Percentiles rank a stretch among this genome's conserved stretches.
Conservation (phyloP, 2,113 vertebrate genomes). For the Cricetomys ansorgei region DNA sequence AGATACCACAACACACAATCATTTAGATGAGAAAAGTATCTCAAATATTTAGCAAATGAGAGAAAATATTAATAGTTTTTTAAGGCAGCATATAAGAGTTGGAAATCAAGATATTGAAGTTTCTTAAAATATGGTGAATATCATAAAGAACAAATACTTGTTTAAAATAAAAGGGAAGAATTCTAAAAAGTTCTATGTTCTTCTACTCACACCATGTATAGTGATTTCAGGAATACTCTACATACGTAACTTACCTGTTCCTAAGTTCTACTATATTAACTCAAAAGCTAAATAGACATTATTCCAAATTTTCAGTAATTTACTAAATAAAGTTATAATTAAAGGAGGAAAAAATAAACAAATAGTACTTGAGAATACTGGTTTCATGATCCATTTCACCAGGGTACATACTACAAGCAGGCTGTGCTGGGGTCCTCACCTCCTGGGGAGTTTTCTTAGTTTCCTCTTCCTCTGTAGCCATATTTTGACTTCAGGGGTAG, state of each 20-base stretch:
- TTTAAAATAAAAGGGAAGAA: neutral
- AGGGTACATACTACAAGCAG: neutral
- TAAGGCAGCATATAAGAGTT: neutral
- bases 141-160: neutral
- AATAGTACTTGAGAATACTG: neutral
- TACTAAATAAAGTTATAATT: conserved; percentile 30
- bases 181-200: neutral
- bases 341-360: conserved; percentile 27
- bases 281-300: conserved; percentile 29
- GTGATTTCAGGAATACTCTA: conserved; percentile 10
- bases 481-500: conserved; percentile 93
- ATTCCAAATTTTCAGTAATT: conserved; percentile 18
- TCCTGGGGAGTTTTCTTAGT: conserved; percentile 83
- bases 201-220: neutral
- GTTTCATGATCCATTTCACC: neutral
- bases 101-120: neutral
- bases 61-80: neutral
- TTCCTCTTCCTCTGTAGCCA: conserved; percentile 93
- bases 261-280: neutral
- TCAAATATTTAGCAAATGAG: neutral
- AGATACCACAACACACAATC: neutral
- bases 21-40: neutral
- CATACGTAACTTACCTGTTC: neutral
- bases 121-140: conserved; percentile 30
- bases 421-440: conserved; percentile 83